Evolutionary conservation across 2,888 invertebrate species (phyloP).

Genomic region (Eupithecia pulchellata): DNA sequence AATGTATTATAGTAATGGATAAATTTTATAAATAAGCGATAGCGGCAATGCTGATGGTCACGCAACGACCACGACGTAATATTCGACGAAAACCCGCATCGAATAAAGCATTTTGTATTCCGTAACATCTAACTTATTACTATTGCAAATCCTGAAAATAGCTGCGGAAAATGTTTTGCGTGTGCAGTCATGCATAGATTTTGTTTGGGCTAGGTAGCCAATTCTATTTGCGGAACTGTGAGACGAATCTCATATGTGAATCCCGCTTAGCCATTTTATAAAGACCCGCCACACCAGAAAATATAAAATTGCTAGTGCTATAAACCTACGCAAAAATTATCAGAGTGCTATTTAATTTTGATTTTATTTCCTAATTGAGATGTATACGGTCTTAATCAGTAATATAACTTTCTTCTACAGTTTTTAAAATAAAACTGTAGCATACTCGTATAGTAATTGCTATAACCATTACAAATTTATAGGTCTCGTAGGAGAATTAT

Average conservation of each 20-base stretch:
- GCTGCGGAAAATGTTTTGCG: slow-evolving; percentile 26
- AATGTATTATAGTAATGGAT: slow-evolving; percentile 66
- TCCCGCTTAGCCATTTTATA: neutral
- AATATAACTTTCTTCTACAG: neutral
- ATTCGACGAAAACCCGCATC: slow-evolving; percentile 27
- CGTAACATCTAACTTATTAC: slow-evolving; percentile 28
- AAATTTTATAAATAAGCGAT: slow-evolving; percentile 56
- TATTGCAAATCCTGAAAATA: slow-evolving; percentile 31
- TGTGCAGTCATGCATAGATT: slow-evolving; percentile 29
- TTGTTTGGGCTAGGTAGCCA: slow-evolving; percentile 26
- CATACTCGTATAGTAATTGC: slow-evolving; percentile 44
- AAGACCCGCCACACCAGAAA: neutral
- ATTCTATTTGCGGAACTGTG: slow-evolving; percentile 25
- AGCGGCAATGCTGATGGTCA: slow-evolving; percentile 61
- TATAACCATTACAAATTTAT: slow-evolving; percentile 57
- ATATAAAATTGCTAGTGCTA: neutral
- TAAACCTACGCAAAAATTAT: neutral
- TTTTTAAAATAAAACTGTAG: neutral
- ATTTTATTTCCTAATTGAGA: neutral
- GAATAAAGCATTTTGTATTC: slow-evolving; percentile 27
- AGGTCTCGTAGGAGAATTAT: slow-evolving; percentile 55
- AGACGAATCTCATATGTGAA: slow-evolving; percentile 3
- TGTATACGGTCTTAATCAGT: neutral
- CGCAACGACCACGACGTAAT: slow-evolving; percentile 52
- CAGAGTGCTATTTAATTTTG: neutral